Evolutionary conservation across 2,113 vertebrate species (phyloP).

Genomic region (Strix uralensis): DNA sequence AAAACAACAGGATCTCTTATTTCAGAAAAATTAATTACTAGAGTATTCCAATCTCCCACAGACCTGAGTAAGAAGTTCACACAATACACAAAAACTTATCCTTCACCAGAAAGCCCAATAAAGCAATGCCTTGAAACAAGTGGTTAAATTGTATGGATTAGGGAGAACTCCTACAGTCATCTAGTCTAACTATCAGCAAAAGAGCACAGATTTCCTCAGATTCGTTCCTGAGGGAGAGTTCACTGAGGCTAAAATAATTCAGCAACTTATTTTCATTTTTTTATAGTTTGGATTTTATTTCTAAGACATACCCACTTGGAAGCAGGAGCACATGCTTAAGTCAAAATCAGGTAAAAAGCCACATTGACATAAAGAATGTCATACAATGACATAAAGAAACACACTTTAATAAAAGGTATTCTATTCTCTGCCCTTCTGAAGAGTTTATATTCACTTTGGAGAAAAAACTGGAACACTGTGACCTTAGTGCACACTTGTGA

Average conservation of each 20-base stretch:
- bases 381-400: not conserved
- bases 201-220: not conserved
- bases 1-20: conserved; percentile 34
- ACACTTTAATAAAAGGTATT: not conserved
- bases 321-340: not conserved
- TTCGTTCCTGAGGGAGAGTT: not conserved
- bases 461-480: conserved; percentile 16
- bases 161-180: not conserved
- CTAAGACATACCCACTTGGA: not conserved
- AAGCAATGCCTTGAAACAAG: fast-evolving
- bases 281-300: not conserved
- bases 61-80: not conserved
- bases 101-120: not conserved
- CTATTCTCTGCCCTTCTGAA: not conserved
- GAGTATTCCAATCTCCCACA: not conserved
- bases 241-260: not conserved
- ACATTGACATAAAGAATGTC: not conserved
- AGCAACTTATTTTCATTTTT: not conserved
- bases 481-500: conserved; percentile 39
- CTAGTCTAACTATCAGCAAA: not conserved
- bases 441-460: not conserved
- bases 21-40: not conserved
- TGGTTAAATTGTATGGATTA: not conserved
- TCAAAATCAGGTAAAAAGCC: not conserved
- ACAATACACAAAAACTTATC: not conserved